A percentile compares a stretch with the other conserved stretches of the same genome.
Conservation (phyloP, 2,113 vertebrate species). For the Formicarius rufipectus region DNA sequence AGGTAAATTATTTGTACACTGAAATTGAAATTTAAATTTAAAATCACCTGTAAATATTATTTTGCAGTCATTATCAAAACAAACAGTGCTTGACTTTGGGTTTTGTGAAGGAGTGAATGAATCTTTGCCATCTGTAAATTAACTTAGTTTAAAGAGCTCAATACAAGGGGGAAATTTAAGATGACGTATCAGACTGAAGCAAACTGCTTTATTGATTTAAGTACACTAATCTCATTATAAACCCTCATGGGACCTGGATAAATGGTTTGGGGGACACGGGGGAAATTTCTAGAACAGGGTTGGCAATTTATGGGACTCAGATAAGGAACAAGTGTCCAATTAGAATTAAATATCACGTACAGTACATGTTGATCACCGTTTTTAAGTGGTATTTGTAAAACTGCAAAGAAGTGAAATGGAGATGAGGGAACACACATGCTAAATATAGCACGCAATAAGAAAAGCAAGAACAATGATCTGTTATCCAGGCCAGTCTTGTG, state of each 20-base stretch:
- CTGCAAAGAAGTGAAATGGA: not conserved
- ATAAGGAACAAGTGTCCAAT: not conserved
- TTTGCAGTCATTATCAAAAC: not conserved
- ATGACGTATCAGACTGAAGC: not conserved
- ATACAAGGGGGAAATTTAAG: not conserved
- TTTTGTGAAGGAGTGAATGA: not conserved
- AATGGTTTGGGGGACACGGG: not conserved
- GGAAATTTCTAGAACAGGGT: not conserved
- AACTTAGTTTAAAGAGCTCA: not conserved
- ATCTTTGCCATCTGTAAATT: not conserved
- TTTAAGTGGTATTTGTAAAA: not conserved
- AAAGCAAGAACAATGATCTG: conserved; percentile 18
- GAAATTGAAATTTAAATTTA: not conserved
- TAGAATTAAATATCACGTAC: not conserved
- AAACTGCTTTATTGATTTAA: not conserved
- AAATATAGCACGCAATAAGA: conserved; percentile 32
- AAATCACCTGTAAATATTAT: not conserved
- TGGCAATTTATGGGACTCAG: not conserved
- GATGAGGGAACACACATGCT: conserved; percentile 14
- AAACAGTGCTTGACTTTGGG: not conserved
- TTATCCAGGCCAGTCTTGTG: conserved; percentile 18
- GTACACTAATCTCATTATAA: not conserved
- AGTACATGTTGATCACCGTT: not conserved
- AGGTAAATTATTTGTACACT: not conserved
- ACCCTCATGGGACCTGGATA: not conserved